Conservation (phyloP, 2,113 vertebrate genomes). For the Platichthys flesus region DNA sequence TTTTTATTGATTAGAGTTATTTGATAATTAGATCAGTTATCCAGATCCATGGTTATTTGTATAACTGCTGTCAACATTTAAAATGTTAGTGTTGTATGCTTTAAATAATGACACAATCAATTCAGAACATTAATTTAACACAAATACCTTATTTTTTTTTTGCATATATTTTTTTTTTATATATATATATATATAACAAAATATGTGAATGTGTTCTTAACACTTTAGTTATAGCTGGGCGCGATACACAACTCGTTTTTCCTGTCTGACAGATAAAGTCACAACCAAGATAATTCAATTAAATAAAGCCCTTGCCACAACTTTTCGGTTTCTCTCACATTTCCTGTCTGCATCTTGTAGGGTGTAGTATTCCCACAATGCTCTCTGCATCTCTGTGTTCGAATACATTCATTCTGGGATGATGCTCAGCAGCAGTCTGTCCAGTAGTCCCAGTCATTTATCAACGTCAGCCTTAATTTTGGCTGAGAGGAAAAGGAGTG, state of each 20-base stretch:
- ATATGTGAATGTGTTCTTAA: no score
- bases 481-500: conserved; percentile 43
- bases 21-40: conserved; percentile 3
- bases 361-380: conserved; percentile 22
- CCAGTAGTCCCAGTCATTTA: no score
- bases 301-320: not conserved
- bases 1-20: not conserved
- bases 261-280: not conserved
- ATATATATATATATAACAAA: no score
- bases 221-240: no score
- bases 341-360: conserved; percentile 25
- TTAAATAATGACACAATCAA: not conserved
- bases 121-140: no score
- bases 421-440: not conserved
- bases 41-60: conserved; percentile 15
- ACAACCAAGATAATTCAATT: no score
- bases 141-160: no score
- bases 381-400: conserved; percentile 42
- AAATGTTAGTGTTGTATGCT: no score
- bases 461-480: no score
- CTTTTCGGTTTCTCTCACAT: not conserved
- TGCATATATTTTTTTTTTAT: no score
- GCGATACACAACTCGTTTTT: not conserved
- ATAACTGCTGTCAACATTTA: not conserved
- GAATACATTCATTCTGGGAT: conserved; percentile 61